phyloP scores from a whole-genome alignment of 2,797 vertebrate genomes.

The Manis javanica region DNA sequence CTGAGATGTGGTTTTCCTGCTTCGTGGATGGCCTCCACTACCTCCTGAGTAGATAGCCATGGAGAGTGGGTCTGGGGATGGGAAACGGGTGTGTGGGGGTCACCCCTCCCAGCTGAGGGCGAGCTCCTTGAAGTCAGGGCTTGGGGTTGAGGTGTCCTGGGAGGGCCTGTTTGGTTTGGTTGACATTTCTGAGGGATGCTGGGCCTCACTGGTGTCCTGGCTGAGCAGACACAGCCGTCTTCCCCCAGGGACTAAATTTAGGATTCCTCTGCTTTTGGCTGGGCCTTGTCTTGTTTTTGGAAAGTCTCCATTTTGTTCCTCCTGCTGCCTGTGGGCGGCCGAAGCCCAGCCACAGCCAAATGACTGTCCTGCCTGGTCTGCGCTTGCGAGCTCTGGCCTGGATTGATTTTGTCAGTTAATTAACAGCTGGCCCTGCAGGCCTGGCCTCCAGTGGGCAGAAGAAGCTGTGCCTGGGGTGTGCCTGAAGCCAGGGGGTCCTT shows the following conservation, averaged over 20 bases:
- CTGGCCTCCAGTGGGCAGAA: slow-evolving; percentile 45
- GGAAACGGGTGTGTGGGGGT: neutral
- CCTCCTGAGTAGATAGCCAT: neutral
- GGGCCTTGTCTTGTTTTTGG: slow-evolving; percentile 60
- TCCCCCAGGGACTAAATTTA: slow-evolving; percentile 69
- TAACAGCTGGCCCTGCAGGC: slow-evolving; percentile 69
- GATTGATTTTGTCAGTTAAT: slow-evolving; percentile 74
- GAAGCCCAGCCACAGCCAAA: slow-evolving; percentile 6
- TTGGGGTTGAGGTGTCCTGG: neutral
- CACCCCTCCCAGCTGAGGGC: neutral
- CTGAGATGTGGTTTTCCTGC: neutral
- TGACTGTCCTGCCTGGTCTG: slow-evolving; percentile 45
- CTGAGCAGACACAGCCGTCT: slow-evolving; percentile 28
- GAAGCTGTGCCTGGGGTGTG: neutral
- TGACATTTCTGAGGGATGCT: slow-evolving; percentile 54
- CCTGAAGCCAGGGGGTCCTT: slow-evolving; percentile 58
- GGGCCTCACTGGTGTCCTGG: slow-evolving; percentile 2
- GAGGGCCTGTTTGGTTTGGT: slow-evolving; percentile 51
- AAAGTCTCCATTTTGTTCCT: slow-evolving; percentile 65
- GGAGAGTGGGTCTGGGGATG: neutral
- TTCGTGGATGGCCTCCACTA: neutral
- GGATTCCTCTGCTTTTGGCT: slow-evolving; percentile 57
- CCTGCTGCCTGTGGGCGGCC: neutral
- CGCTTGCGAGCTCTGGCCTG: slow-evolving; percentile 56
- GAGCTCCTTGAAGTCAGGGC: neutral